Conservation (phyloP, 2,888 invertebrate species). For the Salpingus planirostris region DNA sequence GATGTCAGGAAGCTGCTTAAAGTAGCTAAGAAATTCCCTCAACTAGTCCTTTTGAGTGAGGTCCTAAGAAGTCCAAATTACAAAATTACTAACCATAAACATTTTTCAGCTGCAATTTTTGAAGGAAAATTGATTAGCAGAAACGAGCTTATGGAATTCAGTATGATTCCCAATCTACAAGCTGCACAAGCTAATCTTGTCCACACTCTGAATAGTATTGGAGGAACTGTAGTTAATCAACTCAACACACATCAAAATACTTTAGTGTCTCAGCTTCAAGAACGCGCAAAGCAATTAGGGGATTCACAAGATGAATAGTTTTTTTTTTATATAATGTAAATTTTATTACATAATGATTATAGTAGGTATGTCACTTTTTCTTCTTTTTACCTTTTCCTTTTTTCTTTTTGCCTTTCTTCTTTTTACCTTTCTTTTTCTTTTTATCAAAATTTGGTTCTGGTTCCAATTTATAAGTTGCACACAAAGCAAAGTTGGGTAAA, state of each 20-base stretch:
- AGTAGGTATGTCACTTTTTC: no score
- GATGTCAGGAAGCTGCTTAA: conserved; percentile 54
- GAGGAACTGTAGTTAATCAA: conserved; percentile 54
- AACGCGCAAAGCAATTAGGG: conserved; percentile 43
- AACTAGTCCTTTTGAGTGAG: conserved; percentile 60
- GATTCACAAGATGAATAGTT: conserved; percentile 14
- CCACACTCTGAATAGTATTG: conserved; percentile 57
- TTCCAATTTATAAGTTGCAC: conserved; percentile 27
- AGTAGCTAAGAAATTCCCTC: conserved; percentile 60
- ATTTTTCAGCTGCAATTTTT: conserved; percentile 58
- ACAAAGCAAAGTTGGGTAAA: conserved; percentile 35
- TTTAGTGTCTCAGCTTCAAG: conserved; percentile 58
- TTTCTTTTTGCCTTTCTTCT: conserved; percentile 12
- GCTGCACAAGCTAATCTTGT: conserved; percentile 60
- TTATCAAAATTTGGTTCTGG: conserved; percentile 16
- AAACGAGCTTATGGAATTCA: conserved; percentile 59
- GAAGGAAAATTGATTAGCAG: conserved; percentile 59
- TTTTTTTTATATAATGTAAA: no score
- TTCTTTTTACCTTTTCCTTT: conserved; percentile 18
- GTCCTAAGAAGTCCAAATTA: neutral
- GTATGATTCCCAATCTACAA: conserved; percentile 56
- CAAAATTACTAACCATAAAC: neutral
- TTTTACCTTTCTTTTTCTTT: conserved; percentile 3
- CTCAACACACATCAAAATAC: conserved; percentile 60
- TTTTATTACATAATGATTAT: no score